These are phyloP conservation scores for Zoanthus sociatus DNA, from an alignment of 92 coral and sea anemone species.

Conservation along the genomic window DNA sequence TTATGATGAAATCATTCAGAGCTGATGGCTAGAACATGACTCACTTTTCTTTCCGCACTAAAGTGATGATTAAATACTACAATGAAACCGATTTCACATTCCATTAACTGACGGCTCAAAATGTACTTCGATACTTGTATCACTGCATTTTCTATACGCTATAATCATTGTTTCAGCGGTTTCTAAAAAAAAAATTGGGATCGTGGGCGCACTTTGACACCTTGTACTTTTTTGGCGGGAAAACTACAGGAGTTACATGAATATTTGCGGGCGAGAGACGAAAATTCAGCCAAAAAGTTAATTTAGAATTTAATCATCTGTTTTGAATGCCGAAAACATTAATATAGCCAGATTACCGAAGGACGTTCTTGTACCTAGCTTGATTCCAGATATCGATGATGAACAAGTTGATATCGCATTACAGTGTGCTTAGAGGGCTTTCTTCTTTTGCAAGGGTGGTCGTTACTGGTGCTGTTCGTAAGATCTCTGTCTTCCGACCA, in stretches of 20 bases:
- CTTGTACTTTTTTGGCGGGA: not conserved
- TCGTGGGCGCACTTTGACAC: not conserved
- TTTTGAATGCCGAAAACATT: not conserved
- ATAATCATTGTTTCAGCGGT: not conserved
- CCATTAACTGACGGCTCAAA: not conserved
- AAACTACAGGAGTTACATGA: not conserved
- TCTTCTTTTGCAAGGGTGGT: not conserved
- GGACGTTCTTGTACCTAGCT: not conserved
- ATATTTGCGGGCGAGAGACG: not conserved
- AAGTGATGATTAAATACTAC: slow-evolving; percentile 1
- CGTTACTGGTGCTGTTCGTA: too few relatives aligned
- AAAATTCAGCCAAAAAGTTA: not conserved
- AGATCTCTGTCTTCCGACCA: too few relatives aligned
- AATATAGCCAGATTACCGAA: not conserved
- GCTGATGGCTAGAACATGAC: not conserved
- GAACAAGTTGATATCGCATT: not conserved
- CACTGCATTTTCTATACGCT: not conserved
- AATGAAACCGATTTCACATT: not conserved
- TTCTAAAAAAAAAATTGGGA: not conserved
- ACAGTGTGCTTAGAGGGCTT: not conserved
- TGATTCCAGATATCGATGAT: not conserved
- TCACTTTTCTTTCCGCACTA: not conserved
- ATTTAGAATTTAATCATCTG: not conserved
- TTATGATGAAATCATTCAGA: not conserved
- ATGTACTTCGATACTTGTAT: not conserved